Evolutionary conservation across 2,113 vertebrate species (phyloP).

Genomic region (Centropus unirufus): DNA sequence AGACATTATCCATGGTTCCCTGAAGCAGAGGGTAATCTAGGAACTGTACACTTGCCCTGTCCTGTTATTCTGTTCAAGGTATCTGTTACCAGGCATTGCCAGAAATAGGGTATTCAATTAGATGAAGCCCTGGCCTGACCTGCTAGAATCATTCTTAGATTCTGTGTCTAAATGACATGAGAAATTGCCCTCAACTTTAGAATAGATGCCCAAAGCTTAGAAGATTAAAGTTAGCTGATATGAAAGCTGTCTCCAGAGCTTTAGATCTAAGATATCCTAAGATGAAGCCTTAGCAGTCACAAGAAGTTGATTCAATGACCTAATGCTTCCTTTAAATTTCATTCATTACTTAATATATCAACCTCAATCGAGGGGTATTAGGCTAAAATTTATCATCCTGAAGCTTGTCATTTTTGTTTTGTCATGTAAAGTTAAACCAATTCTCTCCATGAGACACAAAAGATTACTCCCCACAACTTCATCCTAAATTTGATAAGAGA

Average conservation of each 20-base stretch:
- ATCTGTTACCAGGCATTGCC: not conserved
- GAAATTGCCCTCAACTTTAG: not conserved
- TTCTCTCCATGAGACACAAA: not conserved
- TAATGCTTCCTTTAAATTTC: not conserved
- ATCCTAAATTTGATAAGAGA: not conserved
- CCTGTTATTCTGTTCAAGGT: not conserved
- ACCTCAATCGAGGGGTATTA: not conserved
- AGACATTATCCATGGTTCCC: not conserved
- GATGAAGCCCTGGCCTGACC: not conserved
- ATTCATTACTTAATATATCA: not conserved
- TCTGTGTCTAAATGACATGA: not conserved
- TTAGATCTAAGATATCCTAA: not conserved
- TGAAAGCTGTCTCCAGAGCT: not conserved
- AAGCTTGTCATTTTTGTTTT: not conserved
- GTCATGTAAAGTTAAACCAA: not conserved
- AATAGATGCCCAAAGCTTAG: not conserved
- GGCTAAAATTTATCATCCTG: not conserved
- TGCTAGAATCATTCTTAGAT: not conserved
- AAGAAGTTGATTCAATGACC: not conserved
- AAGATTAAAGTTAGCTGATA: not conserved
- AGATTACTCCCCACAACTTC: not conserved
- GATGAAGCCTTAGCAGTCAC: not conserved
- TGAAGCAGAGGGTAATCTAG: not conserved
- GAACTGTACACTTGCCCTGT: not conserved
- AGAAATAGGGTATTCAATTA: not conserved